Conservation (phyloP, 2,888 invertebrate species). For the Andrena bucephala region DNA sequence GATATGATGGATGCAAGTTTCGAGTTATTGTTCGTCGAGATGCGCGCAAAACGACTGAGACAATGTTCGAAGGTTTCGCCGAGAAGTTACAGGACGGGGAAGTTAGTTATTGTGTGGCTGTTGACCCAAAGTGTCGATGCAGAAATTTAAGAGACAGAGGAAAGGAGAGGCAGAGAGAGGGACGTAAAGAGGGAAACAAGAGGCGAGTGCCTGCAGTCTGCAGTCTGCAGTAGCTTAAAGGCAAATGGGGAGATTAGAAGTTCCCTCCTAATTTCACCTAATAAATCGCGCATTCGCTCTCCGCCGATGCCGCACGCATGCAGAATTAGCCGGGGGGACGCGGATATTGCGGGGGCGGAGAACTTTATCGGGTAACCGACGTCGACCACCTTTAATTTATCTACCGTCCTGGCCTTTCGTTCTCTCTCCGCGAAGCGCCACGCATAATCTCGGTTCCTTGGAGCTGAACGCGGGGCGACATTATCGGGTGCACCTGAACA, state of each 20-base stretch:
- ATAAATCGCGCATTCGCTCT: conserved; percentile 68
- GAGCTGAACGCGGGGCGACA: conserved; percentile 13
- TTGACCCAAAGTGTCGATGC: not conserved
- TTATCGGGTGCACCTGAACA: conserved; percentile 55
- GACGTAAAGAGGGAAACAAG: not conserved
- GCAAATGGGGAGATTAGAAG: conserved; percentile 74
- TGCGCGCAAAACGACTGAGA: not conserved
- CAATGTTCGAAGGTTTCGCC: conserved; percentile 32
- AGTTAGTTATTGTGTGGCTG: conserved; percentile 23
- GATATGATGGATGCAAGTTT: conserved; percentile 20
- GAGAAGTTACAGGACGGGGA: conserved; percentile 14
- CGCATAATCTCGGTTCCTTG: conserved; percentile 41
- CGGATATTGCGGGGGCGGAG: conserved; percentile 65
- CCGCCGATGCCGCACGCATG: conserved; percentile 60
- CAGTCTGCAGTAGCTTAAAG: conserved; percentile 61
- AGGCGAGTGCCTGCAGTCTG: conserved; percentile 5
- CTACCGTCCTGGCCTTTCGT: conserved; percentile 46
- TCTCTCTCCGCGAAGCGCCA: conserved; percentile 26
- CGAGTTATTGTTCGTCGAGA: not conserved
- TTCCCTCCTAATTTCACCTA: conserved; percentile 71
- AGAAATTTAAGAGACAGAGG: not conserved
- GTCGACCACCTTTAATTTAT: conserved; percentile 65
- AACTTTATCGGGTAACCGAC: conserved; percentile 65
- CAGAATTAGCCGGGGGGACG: conserved; percentile 62
- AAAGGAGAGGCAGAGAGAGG: not conserved